Conservation (phyloP, 2,888 invertebrate species). For the Ashinkailepas kermadecensis region DNA sequence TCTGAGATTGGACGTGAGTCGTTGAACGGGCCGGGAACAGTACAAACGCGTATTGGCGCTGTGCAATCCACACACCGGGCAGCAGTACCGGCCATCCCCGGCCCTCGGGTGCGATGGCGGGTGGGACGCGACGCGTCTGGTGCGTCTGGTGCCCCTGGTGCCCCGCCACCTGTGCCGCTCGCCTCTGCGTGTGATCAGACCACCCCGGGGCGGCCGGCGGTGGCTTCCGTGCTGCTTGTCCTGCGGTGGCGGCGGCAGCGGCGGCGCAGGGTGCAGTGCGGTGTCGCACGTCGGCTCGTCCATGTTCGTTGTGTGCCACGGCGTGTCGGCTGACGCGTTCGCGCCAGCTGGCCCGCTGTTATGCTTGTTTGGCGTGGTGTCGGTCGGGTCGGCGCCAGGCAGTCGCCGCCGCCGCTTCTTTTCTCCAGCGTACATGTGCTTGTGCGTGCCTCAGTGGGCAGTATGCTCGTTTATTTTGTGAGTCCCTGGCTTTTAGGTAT, state of each 20-base stretch:
- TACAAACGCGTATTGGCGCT: not conserved
- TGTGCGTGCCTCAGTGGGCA: not conserved
- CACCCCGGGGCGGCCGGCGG: no score
- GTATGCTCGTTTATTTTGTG: conserved; percentile 5
- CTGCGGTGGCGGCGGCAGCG: not conserved
- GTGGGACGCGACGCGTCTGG: not conserved
- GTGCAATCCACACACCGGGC: not conserved
- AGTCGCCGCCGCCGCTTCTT: not conserved
- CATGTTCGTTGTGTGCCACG: not conserved
- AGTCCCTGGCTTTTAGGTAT: not conserved
- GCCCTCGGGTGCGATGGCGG: not conserved
- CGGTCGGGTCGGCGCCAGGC: not conserved
- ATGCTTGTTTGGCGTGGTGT: not conserved
- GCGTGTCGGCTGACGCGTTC: not conserved
- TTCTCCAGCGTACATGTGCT: not conserved
- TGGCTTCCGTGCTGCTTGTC: no score
- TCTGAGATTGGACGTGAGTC: conserved; percentile 7
- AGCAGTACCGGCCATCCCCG: not conserved
- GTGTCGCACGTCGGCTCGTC: not conserved
- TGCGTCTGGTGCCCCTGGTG: no score
- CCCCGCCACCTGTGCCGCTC: no score
- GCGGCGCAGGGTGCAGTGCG: not conserved
- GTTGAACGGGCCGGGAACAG: not conserved
- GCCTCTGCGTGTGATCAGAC: no score
- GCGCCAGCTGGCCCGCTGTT: not conserved